Conservation (phyloP, 2,888 invertebrate species). For the Mactromeris polynyma region DNA sequence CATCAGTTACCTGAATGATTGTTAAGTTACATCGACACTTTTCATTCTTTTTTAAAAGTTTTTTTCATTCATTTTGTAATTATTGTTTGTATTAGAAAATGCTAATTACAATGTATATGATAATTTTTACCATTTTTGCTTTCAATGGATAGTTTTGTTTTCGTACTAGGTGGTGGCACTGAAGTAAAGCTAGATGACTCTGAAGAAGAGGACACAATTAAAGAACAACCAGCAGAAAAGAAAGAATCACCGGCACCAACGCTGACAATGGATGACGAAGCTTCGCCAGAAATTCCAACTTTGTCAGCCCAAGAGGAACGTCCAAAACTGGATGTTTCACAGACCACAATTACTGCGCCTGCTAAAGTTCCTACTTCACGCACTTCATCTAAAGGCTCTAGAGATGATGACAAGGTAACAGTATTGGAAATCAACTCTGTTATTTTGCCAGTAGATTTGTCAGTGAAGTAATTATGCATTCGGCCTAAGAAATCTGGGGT, state of each 20-base stretch:
- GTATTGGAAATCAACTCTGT: neutral
- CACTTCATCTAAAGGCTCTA: slow-evolving; percentile 48
- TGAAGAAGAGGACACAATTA: slow-evolving; percentile 74
- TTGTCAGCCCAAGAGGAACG: slow-evolving; percentile 70
- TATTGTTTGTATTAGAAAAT: too few species aligned
- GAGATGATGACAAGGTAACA: slow-evolving; percentile 65
- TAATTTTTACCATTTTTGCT: too few species aligned
- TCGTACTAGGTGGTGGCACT: slow-evolving; percentile 70
- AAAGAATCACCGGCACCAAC: slow-evolving; percentile 50
- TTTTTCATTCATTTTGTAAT: too few species aligned
- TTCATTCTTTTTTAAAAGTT: too few species aligned
- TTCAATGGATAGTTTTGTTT: neutral
- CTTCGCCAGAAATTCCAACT: slow-evolving; percentile 53
- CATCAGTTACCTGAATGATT: too few species aligned
- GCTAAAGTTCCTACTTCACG: slow-evolving; percentile 40
- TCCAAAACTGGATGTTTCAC: slow-evolving; percentile 76
- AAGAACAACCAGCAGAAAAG: slow-evolving; percentile 51
- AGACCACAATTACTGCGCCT: slow-evolving; percentile 73
- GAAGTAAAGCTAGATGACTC: slow-evolving; percentile 83
- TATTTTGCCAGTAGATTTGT: too few species aligned
- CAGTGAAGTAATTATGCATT: too few species aligned
- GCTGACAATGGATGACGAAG: slow-evolving; percentile 37
- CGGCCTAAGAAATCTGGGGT: too few species aligned
- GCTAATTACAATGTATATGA: too few species aligned
- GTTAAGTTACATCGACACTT: too few species aligned